Conservation (phyloP, 2,797 vertebrate species). For the Siniperca obscura region DNA sequence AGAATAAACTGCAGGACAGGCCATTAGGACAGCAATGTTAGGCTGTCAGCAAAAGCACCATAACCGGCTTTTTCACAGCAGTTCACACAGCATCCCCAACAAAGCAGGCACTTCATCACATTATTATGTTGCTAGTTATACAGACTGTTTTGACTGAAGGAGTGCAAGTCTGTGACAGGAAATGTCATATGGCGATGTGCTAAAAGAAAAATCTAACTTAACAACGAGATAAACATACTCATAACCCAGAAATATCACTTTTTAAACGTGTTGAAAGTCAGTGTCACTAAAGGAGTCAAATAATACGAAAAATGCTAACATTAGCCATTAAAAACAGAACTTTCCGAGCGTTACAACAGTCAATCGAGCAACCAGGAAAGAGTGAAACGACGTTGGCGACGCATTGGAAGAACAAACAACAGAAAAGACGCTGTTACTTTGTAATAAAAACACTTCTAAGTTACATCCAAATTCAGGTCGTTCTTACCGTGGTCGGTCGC, state of each 20-base stretch:
- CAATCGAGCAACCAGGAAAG: constrained; percentile 65
- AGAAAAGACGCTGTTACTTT: not conserved
- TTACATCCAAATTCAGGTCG: not conserved
- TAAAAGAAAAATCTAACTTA: not conserved
- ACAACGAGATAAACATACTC: not conserved
- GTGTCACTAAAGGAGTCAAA: not conserved
- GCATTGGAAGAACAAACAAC: not conserved
- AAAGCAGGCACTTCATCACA: not conserved
- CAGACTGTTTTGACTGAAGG: not conserved
- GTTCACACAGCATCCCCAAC: constrained; percentile 13
- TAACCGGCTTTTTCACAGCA: not conserved
- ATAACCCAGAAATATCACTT: not conserved
- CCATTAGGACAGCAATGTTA: not conserved
- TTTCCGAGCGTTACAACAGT: not conserved
- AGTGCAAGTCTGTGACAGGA: constrained; percentile 37
- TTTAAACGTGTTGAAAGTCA: accelerated
- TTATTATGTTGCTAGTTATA: not conserved
- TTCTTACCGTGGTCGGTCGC: constrained; percentile 66
- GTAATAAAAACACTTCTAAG: not conserved
- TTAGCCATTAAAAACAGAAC: not conserved
- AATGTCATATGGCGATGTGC: constrained; percentile 26
- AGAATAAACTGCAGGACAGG: constrained; percentile 39
- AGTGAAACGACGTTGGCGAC: constrained; percentile 35
- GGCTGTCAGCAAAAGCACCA: constrained; percentile 2
- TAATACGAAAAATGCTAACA: not conserved